Conservation (phyloP, 2,888 invertebrate species). For the Lepidonotus clava region DNA sequence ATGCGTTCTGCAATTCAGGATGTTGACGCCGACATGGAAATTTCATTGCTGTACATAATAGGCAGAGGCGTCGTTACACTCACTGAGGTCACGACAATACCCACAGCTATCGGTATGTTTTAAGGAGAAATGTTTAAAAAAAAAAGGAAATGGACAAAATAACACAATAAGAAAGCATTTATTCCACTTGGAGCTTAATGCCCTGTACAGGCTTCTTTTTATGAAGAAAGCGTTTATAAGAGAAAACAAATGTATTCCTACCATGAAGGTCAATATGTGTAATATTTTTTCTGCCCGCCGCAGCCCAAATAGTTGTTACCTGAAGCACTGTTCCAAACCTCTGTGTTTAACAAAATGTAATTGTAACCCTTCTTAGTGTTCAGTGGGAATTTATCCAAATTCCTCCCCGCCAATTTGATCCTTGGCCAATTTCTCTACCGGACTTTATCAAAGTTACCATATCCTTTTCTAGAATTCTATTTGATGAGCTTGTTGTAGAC, state of each 20-base stretch:
- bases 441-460: no score
- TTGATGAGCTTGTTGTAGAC: no score
- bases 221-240: slow-evolving; percentile 19
- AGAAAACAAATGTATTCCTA: slow-evolving; percentile 14
- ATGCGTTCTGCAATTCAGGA: slow-evolving; percentile 10
- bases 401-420: no score
- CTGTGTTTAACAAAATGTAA: no score
- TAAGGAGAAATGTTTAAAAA: not conserved
- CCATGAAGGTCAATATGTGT: not conserved
- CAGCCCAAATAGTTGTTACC: no score
- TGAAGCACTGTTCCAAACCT: no score
- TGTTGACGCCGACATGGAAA: slow-evolving; percentile 1
- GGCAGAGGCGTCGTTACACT: not conserved
- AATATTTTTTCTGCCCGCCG: no score
- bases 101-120: not conserved
- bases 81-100: not conserved
- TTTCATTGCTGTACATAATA: slow-evolving; percentile 46
- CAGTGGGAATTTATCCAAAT: no score
- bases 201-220: slow-evolving; percentile 27
- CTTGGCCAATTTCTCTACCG: no score
- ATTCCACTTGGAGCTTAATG: not conserved
- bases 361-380: no score
- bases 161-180: not conserved
- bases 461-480: no score
- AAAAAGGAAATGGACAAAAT: not conserved